These are phyloP conservation scores for Dromococcyx pavoninus DNA, from an alignment of 2,797 vertebrate species.

Conservation along the genomic window DNA sequence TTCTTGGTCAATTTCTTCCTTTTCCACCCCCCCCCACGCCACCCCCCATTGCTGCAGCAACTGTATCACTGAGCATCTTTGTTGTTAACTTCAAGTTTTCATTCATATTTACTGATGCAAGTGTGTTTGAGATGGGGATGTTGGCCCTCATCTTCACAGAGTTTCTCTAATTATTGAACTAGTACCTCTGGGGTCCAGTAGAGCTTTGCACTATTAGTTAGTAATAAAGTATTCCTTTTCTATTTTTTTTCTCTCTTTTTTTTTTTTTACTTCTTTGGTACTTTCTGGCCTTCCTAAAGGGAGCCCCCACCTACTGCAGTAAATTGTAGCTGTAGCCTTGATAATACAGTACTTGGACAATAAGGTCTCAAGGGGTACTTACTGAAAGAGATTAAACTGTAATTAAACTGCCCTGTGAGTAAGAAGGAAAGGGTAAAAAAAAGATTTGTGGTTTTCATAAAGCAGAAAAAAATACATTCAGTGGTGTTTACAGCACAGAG, in stretches of 20 bases:
- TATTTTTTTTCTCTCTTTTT: slow-evolving; percentile 5
- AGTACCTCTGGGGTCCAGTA: slow-evolving; percentile 71
- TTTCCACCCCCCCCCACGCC: neutral
- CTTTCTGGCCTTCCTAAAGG: slow-evolving; percentile 66
- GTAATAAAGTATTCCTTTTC: slow-evolving; percentile 72
- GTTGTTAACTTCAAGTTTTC: slow-evolving; percentile 64
- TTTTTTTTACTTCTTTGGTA: slow-evolving; percentile 3
- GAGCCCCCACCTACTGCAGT: slow-evolving; percentile 66
- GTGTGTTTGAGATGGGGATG: slow-evolving; percentile 51
- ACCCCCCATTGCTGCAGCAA: slow-evolving; percentile 18
- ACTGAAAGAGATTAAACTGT: slow-evolving; percentile 80
- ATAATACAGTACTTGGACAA: slow-evolving; percentile 72
- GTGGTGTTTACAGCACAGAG: slow-evolving; percentile 76
- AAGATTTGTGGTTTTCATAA: slow-evolving; percentile 80
- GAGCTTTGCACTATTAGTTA: slow-evolving; percentile 67
- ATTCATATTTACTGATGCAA: slow-evolving; percentile 67
- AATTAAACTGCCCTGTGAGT: slow-evolving; percentile 76
- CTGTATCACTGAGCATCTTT: slow-evolving; percentile 11
- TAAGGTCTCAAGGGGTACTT: slow-evolving; percentile 73
- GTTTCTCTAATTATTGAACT: slow-evolving; percentile 76
- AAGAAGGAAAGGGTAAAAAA: slow-evolving; percentile 50
- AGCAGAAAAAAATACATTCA: slow-evolving; percentile 75
- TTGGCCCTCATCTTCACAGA: slow-evolving; percentile 67
- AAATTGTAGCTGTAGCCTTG: slow-evolving; percentile 73
- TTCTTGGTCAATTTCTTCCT: slow-evolving; percentile 27